These are phyloP conservation scores for Orchestes rusci DNA, from an alignment of 2,888 invertebrate species.

Conservation along the genomic window DNA sequence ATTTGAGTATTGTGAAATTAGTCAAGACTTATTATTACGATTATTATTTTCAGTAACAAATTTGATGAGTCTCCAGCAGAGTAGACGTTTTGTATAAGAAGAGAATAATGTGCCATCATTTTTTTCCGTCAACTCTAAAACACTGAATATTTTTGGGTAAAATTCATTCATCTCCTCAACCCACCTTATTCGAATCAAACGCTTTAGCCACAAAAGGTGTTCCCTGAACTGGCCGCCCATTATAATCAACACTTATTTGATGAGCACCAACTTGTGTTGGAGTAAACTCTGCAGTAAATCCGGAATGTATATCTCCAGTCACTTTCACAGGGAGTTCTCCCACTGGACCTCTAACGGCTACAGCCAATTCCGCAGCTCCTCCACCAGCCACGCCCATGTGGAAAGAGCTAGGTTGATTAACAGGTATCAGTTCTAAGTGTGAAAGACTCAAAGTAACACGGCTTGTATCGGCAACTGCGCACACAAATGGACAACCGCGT, in stretches of 20 bases:
- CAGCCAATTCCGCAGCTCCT: conserved; percentile 76
- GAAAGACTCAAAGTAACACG: conserved; percentile 65
- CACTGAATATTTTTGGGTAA: too few species aligned
- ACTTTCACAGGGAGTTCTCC: conserved; percentile 84
- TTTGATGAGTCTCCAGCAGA: too few species aligned
- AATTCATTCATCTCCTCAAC: too few species aligned
- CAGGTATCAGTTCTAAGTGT: conserved; percentile 77
- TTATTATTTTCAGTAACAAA: too few species aligned
- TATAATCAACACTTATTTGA: conserved; percentile 84
- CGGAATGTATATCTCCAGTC: conserved; percentile 80
- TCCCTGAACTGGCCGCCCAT: conserved; percentile 80
- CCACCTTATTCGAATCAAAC: conserved; percentile 80
- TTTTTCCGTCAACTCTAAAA: too few species aligned
- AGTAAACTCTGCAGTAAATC: conserved; percentile 86
- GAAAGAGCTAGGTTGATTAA: conserved; percentile 71
- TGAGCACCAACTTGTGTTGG: conserved; percentile 91
- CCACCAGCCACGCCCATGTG: conserved; percentile 70
- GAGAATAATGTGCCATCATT: too few species aligned
- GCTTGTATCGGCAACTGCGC: conserved; percentile 74
- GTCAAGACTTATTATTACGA: too few species aligned
- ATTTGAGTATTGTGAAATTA: too few species aligned
- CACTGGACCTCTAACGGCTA: conserved; percentile 81
- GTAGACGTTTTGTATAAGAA: too few species aligned
- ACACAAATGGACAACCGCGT: conserved; percentile 83
- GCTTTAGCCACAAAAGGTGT: conserved; percentile 88